Evolutionary conservation across 1,140 invertebrate species (phyloP).

Genomic region (Panagrolaimus sp.): DNA sequence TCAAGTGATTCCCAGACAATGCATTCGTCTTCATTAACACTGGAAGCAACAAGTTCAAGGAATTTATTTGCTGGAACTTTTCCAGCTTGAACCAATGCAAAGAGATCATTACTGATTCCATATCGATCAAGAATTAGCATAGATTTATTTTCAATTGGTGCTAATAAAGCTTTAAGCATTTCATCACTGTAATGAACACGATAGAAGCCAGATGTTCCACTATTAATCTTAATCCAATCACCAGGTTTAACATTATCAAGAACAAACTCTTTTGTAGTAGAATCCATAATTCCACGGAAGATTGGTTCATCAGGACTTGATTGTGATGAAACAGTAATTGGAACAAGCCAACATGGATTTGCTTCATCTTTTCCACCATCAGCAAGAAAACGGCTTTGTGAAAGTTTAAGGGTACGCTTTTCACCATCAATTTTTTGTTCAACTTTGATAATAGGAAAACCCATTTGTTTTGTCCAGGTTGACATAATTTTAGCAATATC

Average conservation of each 20-base stretch:
- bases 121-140: conserved; percentile 82
- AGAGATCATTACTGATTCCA: conserved; percentile 82
- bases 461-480: conserved; percentile 86
- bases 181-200: conserved; percentile 76
- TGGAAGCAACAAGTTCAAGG: conserved; percentile 45
- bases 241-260: neutral
- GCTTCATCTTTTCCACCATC: conserved; percentile 38
- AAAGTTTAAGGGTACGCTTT: conserved; percentile 23
- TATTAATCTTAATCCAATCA: conserved; percentile 59
- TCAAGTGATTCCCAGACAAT: conserved; percentile 52
- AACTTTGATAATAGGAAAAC: conserved; percentile 71
- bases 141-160: conserved; percentile 71
- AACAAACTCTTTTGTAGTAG: neutral
- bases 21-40: conserved; percentile 45
- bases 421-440: conserved; percentile 23
- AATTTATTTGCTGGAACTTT: conserved; percentile 41
- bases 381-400: conserved; percentile 34
- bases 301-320: conserved; percentile 67
- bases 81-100: conserved; percentile 68
- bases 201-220: conserved; percentile 61
- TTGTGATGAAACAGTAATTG: conserved; percentile 74
- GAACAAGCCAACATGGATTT: conserved; percentile 64
- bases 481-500: conserved; percentile 86
- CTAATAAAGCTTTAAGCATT: conserved; percentile 72
- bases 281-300: conserved; percentile 17